Conservation (phyloP, 2,888 invertebrate genomes). For the Acleris sparsana region DNA sequence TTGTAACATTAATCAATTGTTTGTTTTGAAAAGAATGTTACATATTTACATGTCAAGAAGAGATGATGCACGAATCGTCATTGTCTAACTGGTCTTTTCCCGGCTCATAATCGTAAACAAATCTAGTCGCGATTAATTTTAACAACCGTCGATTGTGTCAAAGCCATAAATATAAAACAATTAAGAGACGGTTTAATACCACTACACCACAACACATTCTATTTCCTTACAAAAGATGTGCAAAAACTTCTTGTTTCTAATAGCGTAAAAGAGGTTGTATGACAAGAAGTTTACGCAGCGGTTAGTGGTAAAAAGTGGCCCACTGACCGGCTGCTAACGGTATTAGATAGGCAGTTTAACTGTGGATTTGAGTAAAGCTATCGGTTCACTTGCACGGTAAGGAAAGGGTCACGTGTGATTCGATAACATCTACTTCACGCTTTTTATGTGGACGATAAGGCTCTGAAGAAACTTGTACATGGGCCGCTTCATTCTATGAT, state of each 20-base stretch:
- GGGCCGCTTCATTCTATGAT: too few species aligned
- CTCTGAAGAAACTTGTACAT: too few species aligned
- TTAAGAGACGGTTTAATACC: slow-evolving; percentile 5
- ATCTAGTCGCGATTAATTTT: not conserved
- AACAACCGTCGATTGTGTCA: not conserved
- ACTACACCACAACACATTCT: slow-evolving; percentile 10
- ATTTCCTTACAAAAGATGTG: slow-evolving; percentile 3
- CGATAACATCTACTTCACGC: slow-evolving; percentile 7
- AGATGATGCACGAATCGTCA: too few species aligned
- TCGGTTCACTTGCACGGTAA: slow-evolving; percentile 11
- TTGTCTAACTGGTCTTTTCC: too few species aligned
- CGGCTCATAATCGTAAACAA: too few species aligned
- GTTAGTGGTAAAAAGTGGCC: slow-evolving; percentile 76
- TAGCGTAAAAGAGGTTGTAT: slow-evolving; percentile 48
- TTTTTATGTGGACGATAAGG: too few species aligned
- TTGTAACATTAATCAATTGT: too few species aligned
- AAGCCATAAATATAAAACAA: not conserved
- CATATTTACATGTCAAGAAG: too few species aligned
- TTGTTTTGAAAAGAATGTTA: too few species aligned
- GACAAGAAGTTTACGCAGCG: slow-evolving; percentile 58
- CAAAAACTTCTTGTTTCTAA: slow-evolving; percentile 18
- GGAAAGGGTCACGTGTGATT: slow-evolving; percentile 15
- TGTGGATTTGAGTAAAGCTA: slow-evolving; percentile 55
- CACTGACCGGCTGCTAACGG: slow-evolving; percentile 73
- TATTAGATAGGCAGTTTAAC: slow-evolving; percentile 52